Evolutionary conservation across 2,888 invertebrate species (phyloP).

Genomic region (Mamestra brassicae): DNA sequence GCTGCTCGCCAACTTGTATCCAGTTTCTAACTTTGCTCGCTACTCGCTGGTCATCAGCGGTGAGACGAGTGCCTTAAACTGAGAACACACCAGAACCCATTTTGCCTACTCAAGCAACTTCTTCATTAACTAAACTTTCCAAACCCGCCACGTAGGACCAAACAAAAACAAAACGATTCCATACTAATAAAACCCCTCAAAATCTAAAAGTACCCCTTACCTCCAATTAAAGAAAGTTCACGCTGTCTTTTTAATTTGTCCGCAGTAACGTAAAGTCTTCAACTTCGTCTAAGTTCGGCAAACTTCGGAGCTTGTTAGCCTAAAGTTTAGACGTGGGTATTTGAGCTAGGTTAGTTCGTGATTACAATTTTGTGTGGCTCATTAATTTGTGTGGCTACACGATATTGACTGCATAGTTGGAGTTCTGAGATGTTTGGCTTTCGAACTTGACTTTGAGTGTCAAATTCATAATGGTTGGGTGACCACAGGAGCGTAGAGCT

Average conservation of each 20-base stretch:
- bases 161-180: conserved; percentile 39
- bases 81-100: too few species aligned
- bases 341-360: conserved; percentile 49
- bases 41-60: too few species aligned
- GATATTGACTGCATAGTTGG: conserved; percentile 56
- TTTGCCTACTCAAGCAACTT: background rate
- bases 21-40: too few species aligned
- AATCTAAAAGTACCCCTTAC: conserved; percentile 42
- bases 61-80: too few species aligned
- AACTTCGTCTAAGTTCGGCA: conserved; percentile 37
- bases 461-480: conserved; percentile 25
- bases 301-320: conserved; percentile 58
- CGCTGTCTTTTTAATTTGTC: conserved; percentile 66
- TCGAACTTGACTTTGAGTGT: conserved; percentile 36
- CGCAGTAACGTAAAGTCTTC: conserved; percentile 53
- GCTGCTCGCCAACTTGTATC: too few species aligned
- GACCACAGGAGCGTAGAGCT: conserved; percentile 25
- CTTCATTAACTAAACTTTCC: background rate
- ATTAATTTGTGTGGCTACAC: conserved; percentile 53
- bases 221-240: conserved; percentile 59
- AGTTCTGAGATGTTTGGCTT: conserved; percentile 34
- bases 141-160: background rate
- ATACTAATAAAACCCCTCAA: conserved; percentile 32
- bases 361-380: conserved; percentile 61
- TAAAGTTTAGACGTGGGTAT: conserved; percentile 60